phyloP scores from a whole-genome alignment of 2,797 vertebrate genomes.

The Acipenser oxyrinchus region DNA sequence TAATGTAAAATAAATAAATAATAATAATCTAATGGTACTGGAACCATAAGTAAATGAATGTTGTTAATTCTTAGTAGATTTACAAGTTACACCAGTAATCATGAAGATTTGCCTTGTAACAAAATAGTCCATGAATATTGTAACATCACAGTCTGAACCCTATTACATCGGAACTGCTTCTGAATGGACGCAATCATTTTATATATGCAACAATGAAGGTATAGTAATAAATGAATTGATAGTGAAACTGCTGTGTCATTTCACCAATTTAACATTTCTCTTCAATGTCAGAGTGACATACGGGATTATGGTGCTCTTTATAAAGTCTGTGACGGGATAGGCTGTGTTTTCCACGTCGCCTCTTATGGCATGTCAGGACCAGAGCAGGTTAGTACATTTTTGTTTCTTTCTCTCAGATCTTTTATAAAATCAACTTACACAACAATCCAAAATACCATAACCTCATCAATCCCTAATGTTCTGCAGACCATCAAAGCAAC shows the following conservation, averaged over 20 bases:
- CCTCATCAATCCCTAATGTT: slow-evolving; percentile 2
- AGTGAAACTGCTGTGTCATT: background rate
- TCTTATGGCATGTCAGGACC: slow-evolving; percentile 83
- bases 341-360: slow-evolving; percentile 83
- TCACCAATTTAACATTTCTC: background rate
- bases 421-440: too few species aligned
- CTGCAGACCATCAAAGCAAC: background rate
- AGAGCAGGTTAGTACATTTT: slow-evolving; percentile 68
- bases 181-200: too few species aligned
- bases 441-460: too few species aligned
- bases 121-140: background rate
- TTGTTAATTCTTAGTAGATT: too few species aligned
- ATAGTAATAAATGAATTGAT: background rate
- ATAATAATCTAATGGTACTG: background rate
- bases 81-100: too few species aligned
- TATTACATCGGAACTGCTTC: too few species aligned
- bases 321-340: slow-evolving; percentile 69
- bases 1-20: slow-evolving; percentile 39
- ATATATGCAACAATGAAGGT: background rate
- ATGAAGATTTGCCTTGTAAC: slow-evolving; percentile 17
- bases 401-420: too few species aligned
- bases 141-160: background rate
- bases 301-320: slow-evolving; percentile 71
- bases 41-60: too few species aligned
- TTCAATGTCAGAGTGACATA: slow-evolving; percentile 71